Base-by-base conservation (phyloP, 2,797 vertebrate species). In the Valencia hispanica region DNA sequence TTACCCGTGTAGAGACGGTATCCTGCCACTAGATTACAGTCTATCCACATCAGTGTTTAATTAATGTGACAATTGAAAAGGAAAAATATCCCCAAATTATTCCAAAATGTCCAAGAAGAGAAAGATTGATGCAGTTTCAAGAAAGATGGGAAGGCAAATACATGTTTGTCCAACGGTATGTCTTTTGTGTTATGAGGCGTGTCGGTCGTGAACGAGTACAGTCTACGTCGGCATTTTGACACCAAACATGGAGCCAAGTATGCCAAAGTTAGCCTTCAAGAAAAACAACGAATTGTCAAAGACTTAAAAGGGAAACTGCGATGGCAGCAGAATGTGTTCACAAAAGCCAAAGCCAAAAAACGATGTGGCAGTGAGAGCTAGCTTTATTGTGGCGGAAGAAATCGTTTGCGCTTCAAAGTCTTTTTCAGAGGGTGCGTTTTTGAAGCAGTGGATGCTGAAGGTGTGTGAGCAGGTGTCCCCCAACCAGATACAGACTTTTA, bases 241-340 rank as follows among this genome's bases (percentile, higher is more conserved):
- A 82, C 79, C 20, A 82, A 84, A 81, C 78, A 88, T n/a, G 30
- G 63, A 82, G 72, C 55, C n/a, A 85, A 75, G 70, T 81, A 81
- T 47, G 73, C 69, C 0, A 79, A 68, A 72, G 5, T 12, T 34
- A 79, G 70, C 75, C n/a, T n/a, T n/a, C n/a, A n/a, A n/a, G n/a
- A n/a, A n/a, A n/a, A n/a, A n/a, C n/a, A n/a, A n/a, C n/a, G n/a
- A n/a, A n/a, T n/a, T n/a, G n/a, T n/a, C n/a, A n/a, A n/a, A n/a
- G n/a, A n/a, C n/a, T n/a, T n/a, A n/a, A n/a, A 68, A 43, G 32
- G 30, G 15, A 36, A 34, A 34, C 30, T 61, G 59, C 15, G 7
- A 18, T 61, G 0, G 59, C 59, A 61, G 59, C 30, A 61, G 15
- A 61, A 18, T 61, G 1, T 61, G 30, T 61, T 61, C 5, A 20